Evolutionary conservation across 2,888 invertebrate species (phyloP), one percentile per base, ranked within the genome.

Genomic region (Hirudinaria manillensis): DNA sequence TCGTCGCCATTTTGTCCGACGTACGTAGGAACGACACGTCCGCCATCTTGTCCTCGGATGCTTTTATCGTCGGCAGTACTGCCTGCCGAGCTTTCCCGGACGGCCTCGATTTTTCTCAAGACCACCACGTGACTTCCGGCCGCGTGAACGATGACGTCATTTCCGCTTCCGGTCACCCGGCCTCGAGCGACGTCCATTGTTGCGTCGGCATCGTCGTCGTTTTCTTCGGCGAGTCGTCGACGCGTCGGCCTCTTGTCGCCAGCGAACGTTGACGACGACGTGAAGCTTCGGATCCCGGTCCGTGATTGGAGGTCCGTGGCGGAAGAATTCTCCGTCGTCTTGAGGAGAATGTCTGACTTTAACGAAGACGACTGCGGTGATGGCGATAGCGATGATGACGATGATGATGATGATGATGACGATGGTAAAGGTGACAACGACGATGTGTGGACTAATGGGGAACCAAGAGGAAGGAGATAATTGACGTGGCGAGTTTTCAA

Each of bases 91-190:
- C 45, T 45, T 45, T 45, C 45, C 45, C 45, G 45, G 45, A 45
- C 45, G 45, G 3, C 45, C 1, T 45, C 45, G 45, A 6, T 45
- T 61, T 61, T 61, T 61, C 61, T 61, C 3, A 29, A n/a, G 29
- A 61, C 61, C 7, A 61, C 61, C 61, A 61, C 24, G 61, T 61
- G 61, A 61, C 61, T 61, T 61, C 61, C 61, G 61, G 24, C 29
- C 29, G 61, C 61, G 29, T 53, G 32, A 1, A 77, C 75, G 45
- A 45, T 72, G 72, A 75, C 75, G 51, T 75, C 75, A 73, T 55
- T 66, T 53, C 65, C 61, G 27, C 6, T 32, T 61, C 61, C 61
- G 61, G 61, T 61, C 61, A 61, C 61, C 21, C n/a, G 13, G 61
- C 45, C 45, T 45, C 16, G 10, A 45, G 45, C 45, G 45, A 10